Evolutionary conservation across 35 echinoderm and acorn worm genomes (phyloP).

Genomic region (Heliocidaris erythrogramma): DNA sequence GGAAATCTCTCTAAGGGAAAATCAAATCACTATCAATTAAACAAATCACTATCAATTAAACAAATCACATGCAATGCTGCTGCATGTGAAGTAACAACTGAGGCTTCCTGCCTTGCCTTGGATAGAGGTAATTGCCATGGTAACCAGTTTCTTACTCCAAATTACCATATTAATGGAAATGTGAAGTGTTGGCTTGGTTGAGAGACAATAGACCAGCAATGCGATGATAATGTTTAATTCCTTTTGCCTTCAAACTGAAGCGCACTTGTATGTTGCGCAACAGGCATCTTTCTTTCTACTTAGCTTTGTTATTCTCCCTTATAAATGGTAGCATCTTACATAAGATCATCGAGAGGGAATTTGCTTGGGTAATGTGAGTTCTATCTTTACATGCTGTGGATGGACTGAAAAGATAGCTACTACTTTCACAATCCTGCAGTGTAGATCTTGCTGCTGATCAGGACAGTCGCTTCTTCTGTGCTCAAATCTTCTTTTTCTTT

Average conservation of each 20-base stretch:
- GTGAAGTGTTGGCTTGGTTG: neutral
- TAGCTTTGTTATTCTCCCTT: neutral
- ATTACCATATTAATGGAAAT: slow-evolving; percentile 12
- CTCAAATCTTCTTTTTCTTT: neutral
- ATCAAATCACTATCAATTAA: neutral
- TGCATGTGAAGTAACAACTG: neutral
- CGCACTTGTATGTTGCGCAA: neutral
- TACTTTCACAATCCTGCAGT: neutral
- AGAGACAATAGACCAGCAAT: neutral
- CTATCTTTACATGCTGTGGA: neutral
- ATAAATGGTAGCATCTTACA: neutral
- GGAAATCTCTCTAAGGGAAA: neutral
- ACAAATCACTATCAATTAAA: neutral
- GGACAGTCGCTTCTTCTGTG: neutral
- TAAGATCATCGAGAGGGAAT: neutral
- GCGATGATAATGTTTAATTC: neutral
- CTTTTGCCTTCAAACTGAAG: neutral
- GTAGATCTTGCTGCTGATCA: neutral
- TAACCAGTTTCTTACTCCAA: neutral
- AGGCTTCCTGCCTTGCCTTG: neutral
- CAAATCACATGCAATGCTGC: neutral
- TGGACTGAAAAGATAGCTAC: neutral
- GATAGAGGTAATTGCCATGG: neutral
- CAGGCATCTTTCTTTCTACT: neutral
- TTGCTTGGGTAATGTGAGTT: neutral